phyloP scores from a whole-genome alignment of 2,113 vertebrate species.

The Alaudala cheleensis region DNA sequence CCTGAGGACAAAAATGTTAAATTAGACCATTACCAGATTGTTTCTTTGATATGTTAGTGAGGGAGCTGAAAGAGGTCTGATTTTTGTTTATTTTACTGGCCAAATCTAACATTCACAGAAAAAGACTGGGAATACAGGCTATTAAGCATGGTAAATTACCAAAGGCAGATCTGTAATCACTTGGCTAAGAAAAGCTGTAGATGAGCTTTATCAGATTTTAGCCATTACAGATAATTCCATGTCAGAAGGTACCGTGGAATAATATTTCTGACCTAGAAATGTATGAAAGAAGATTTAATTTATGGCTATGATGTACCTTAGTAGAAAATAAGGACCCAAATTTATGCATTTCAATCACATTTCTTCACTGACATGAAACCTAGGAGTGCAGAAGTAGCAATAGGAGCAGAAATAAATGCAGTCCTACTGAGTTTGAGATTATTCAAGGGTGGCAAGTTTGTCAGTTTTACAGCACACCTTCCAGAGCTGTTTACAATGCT shows the following conservation, averaged over 20 bases:
- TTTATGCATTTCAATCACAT: constrained; percentile 2
- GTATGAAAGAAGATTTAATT: neutral
- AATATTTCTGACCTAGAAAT: neutral
- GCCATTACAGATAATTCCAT: neutral
- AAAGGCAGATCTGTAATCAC: neutral
- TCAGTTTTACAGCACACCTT: neutral
- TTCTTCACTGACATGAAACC: neutral
- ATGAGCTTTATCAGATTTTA: constrained; percentile 3
- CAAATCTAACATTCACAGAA: neutral
- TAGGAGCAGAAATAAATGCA: neutral
- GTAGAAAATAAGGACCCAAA: neutral
- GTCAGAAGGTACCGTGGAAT: neutral
- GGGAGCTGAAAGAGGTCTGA: neutral
- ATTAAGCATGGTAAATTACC: neutral
- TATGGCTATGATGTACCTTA: neutral
- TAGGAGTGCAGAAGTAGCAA: neutral
- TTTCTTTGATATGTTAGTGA: neutral
- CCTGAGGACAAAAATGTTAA: neutral
- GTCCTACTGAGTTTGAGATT: neutral
- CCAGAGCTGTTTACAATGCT: neutral
- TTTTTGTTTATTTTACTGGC: neutral
- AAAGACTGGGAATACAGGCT: neutral
- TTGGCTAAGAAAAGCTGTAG: neutral
- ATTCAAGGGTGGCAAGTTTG: constrained; percentile 7
- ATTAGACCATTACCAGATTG: neutral